These are phyloP conservation scores for Anagrus nilaparvatae DNA, from an alignment of 1,140 invertebrate genomes.

Conservation along the genomic window DNA sequence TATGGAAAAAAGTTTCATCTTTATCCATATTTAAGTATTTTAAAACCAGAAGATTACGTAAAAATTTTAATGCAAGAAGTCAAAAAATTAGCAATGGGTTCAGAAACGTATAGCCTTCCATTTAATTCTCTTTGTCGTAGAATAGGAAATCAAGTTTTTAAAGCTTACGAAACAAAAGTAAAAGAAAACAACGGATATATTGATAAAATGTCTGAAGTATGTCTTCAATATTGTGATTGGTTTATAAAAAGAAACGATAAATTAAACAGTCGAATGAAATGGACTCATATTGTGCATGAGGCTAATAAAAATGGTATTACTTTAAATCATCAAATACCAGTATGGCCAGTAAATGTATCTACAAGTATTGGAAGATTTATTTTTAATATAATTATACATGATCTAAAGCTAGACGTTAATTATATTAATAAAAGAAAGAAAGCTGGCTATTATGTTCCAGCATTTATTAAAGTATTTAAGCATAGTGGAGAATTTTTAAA, in stretches of 20 bases:
- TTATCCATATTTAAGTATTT: slow-evolving; percentile 63
- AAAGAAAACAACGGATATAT: slow-evolving; percentile 54
- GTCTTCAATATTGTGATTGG: slow-evolving; percentile 60
- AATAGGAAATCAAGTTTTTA: slow-evolving; percentile 59
- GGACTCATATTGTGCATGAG: slow-evolving; percentile 55
- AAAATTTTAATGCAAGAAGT: slow-evolving; percentile 57
- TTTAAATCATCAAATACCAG: slow-evolving; percentile 44
- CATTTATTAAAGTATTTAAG: slow-evolving; percentile 74
- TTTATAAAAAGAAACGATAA: slow-evolving; percentile 44
- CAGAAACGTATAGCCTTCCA: slow-evolving; percentile 68
- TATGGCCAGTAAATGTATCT: slow-evolving; percentile 55
- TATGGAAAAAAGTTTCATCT: slow-evolving; percentile 45
- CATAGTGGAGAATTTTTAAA: slow-evolving; percentile 48
- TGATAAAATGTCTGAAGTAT: slow-evolving; percentile 56
- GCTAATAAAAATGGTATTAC: slow-evolving; percentile 46
- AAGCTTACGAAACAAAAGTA: slow-evolving; percentile 43
- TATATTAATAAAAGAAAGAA: slow-evolving; percentile 44
- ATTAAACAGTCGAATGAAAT: slow-evolving; percentile 59
- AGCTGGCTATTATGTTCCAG: slow-evolving; percentile 42
- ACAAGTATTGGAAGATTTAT: slow-evolving; percentile 68
- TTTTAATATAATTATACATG: slow-evolving; percentile 76
- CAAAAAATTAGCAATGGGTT: slow-evolving; percentile 56
- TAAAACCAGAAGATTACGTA: slow-evolving; percentile 55
- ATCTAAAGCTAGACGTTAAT: slow-evolving; percentile 72
- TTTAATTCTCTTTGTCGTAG: slow-evolving; percentile 51